Evolutionary conservation across 2,888 invertebrate genomes (phyloP), one percentile per base, ranked within the genome.

Genomic region (Erebia palarica): DNA sequence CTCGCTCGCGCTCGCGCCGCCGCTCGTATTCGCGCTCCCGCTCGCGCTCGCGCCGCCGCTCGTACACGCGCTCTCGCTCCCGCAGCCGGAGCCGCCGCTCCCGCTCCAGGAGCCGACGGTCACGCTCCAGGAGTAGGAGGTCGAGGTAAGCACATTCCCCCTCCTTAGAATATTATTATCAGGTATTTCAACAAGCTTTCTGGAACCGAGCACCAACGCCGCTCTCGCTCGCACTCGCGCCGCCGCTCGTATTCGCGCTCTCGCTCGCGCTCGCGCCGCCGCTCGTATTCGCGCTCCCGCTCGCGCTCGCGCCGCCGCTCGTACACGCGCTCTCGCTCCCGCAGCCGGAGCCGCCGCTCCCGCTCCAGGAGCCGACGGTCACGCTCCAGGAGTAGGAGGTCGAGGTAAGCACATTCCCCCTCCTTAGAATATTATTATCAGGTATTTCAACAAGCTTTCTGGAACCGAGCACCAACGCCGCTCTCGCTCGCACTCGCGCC

Each of bases 131-230:
- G 42, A 75, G 68, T 51, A 58, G 77, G 13, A 69, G 76, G 60
- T 73, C 78, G 1, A 79, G 76, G 77, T 76, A 14, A 74, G 65
- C 7, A 36, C 36, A 36, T 36, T 36, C 5, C 36, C 36, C 36
- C 36, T 36, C 36, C 36, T 7, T 36, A 36, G 36, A 36, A 36
- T 7, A 44, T 10, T 9, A 42, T 5, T 64, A 10, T 53, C 75
- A 95, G 95, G 77, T 95, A 95, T 73, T 95, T 95, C 76, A 94
- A 95, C 65, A 95, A 94, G 78, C 87, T 96, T 51, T 90, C 94
- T 0, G 94, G 94, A 61, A 89, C 94, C 75, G 90, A 89, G 77
- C 90, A 91, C 75, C 92, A 94, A 76, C 93, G 93, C 55, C 21
- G 21, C 21, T 80, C 80, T 5, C 79, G 81, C 79, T 78, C 75